Evolutionary conservation across 2,888 invertebrate genomes (phyloP).

Genomic region (Drosophila neutralis): DNA sequence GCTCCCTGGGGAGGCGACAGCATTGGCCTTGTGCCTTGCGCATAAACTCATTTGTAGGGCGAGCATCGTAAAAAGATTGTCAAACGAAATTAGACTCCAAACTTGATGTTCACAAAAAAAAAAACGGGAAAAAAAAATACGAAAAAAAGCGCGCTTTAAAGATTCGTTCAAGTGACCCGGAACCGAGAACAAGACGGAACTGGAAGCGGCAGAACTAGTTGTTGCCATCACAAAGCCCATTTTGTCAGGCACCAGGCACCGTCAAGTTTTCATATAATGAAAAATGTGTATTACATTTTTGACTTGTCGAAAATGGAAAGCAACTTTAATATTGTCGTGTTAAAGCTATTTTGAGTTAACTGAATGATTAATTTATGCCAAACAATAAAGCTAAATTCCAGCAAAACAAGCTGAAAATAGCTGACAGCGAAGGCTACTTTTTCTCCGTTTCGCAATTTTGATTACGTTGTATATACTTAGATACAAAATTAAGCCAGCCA

Average conservation of each 20-base stretch:
- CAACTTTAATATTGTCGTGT: neutral
- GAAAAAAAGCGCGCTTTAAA: slow-evolving; percentile 57
- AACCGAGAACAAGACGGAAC: neutral
- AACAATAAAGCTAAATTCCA: neutral
- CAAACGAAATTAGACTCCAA: slow-evolving; percentile 63
- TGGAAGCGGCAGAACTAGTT: neutral
- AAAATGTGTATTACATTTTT: neutral
- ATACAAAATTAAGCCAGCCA: neutral
- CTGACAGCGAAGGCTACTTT: neutral
- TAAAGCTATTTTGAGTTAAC: neutral
- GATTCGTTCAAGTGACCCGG: slow-evolving; percentile 18
- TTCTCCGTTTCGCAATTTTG: neutral
- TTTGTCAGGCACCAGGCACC: slow-evolving; percentile 18
- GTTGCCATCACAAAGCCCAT: slow-evolving; percentile 1
- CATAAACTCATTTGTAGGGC: slow-evolving; percentile 74
- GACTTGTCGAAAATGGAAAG: neutral
- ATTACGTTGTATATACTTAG: neutral
- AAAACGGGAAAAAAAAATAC: slow-evolving; percentile 57
- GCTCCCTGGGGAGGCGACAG: slow-evolving; percentile 43
- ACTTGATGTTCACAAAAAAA: slow-evolving; percentile 46
- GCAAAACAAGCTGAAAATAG: neutral
- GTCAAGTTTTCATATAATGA: neutral
- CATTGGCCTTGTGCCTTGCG: slow-evolving; percentile 55
- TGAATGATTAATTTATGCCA: neutral
- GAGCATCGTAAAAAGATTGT: slow-evolving; percentile 66